Evolutionary conservation across 2,113 vertebrate genomes (phyloP).

Genomic region (Gnathochromis pfefferi): DNA sequence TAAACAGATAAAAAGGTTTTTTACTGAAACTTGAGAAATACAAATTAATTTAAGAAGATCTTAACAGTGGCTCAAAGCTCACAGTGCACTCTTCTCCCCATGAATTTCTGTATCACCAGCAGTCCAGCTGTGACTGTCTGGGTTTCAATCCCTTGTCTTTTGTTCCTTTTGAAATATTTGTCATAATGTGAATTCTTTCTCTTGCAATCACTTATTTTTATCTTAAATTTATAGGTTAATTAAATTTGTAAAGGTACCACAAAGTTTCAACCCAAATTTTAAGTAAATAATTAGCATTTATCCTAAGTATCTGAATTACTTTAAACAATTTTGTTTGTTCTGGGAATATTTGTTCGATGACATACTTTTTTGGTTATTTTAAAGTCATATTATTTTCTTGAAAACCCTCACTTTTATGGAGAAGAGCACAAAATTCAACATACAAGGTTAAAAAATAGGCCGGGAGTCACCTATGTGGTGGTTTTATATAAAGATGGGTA

Average conservation of each 20-base stretch:
- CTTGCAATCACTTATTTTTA: constrained; percentile 9
- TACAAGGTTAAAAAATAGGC: neutral
- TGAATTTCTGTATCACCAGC: neutral
- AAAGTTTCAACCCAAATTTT: neutral
- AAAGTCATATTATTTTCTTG: neutral
- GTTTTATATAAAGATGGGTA: neutral
- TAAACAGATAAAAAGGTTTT: neutral
- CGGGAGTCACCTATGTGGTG: neutral
- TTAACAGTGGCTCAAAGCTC: neutral
- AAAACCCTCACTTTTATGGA: neutral
- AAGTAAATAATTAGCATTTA: neutral
- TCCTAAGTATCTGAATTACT: neutral
- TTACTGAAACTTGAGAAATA: neutral
- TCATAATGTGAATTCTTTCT: neutral
- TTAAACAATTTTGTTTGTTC: neutral
- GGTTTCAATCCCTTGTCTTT: neutral
- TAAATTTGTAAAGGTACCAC: neutral
- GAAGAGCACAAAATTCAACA: neutral
- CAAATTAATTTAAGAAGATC: neutral
- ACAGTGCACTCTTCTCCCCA: neutral
- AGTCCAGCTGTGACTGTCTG: neutral
- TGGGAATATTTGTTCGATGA: neutral
- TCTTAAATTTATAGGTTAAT: neutral
- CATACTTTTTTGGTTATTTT: neutral
- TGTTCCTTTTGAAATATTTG: constrained; percentile 14